Percentiles rank a stretch among this genome's conserved stretches.
phyloP scores from a whole-genome alignment of 2,888 invertebrate species.

The Micoletzkya japonica region DNA sequence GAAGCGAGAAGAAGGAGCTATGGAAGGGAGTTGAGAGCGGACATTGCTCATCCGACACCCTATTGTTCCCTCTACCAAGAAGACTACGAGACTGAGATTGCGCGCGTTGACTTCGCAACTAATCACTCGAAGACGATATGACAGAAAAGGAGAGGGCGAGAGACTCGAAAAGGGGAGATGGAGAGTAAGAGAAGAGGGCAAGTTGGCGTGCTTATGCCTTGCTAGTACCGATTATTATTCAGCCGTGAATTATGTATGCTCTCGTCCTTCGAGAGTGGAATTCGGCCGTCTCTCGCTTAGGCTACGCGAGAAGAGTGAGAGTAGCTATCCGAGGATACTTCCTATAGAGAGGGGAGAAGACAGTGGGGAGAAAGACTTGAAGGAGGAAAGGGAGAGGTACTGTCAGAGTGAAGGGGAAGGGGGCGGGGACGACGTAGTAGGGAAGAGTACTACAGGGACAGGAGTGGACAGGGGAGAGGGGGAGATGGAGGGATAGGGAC shows the following conservation, averaged over 20 bases:
- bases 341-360: neutral
- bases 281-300: neutral
- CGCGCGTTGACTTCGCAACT: neutral
- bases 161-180: slow-evolving; percentile 15
- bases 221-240: slow-evolving; percentile 24
- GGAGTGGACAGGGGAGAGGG: neutral
- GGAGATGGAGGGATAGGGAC: too few relatives aligned
- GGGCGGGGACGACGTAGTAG: neutral
- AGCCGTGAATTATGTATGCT: slow-evolving; percentile 26
- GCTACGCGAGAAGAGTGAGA: neutral
- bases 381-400: neutral
- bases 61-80: neutral
- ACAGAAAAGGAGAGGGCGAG: neutral
- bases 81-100: too few relatives aligned
- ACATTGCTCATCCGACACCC: neutral
- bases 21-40: neutral
- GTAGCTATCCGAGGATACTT: neutral
- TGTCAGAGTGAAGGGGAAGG: slow-evolving; percentile 11
- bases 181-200: neutral
- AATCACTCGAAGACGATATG: neutral
- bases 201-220: neutral
- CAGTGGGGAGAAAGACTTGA: slow-evolving; percentile 7
- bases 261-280: neutral
- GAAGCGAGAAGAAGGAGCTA: slow-evolving; percentile 11
- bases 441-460: neutral